phyloP scores from a whole-genome alignment of 2,888 invertebrate genomes.

The Lysandra coridon region DNA sequence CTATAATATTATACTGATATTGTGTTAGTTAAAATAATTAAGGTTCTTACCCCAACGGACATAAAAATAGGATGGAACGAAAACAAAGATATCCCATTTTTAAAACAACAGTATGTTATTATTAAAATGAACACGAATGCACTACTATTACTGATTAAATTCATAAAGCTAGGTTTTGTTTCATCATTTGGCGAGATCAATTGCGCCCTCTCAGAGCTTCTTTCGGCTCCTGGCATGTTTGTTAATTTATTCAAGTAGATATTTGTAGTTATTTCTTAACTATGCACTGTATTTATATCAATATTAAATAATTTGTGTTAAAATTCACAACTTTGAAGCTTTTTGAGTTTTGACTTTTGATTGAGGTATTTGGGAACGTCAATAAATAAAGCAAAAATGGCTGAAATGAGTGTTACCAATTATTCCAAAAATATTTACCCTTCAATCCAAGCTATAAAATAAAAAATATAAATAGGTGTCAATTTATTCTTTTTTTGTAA shows the following conservation, averaged over 20 bases:
- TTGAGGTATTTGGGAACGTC: too few relatives aligned
- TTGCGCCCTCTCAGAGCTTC: slow-evolving; percentile 63
- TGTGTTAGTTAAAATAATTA: background rate
- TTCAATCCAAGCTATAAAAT: too few relatives aligned
- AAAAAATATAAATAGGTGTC: too few relatives aligned
- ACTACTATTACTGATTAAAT: slow-evolving; percentile 63
- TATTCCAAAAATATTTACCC: too few relatives aligned
- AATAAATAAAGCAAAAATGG: too few relatives aligned
- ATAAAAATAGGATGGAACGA: slow-evolving; percentile 74
- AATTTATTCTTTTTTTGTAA: too few relatives aligned
- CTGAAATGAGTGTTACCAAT: too few relatives aligned
- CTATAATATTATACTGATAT: background rate
- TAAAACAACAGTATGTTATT: slow-evolving; percentile 63
- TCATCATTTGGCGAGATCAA: slow-evolving; percentile 56
- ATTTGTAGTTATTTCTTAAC: background rate
- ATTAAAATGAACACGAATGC: slow-evolving; percentile 60
- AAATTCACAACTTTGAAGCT: background rate
- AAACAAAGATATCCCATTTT: slow-evolving; percentile 60
- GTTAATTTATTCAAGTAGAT: slow-evolving; percentile 26
- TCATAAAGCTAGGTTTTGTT: slow-evolving; percentile 63
- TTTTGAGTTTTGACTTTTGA: too few relatives aligned
- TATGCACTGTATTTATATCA: background rate
- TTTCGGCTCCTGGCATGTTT: slow-evolving; percentile 57
- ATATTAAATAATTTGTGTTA: background rate
- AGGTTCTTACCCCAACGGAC: slow-evolving; percentile 68